A percentile compares a stretch with the other conserved stretches of the same genome.
These are phyloP conservation scores for Chelonus insularis DNA, from an alignment of 1,140 invertebrate species.

Conservation along the genomic window DNA sequence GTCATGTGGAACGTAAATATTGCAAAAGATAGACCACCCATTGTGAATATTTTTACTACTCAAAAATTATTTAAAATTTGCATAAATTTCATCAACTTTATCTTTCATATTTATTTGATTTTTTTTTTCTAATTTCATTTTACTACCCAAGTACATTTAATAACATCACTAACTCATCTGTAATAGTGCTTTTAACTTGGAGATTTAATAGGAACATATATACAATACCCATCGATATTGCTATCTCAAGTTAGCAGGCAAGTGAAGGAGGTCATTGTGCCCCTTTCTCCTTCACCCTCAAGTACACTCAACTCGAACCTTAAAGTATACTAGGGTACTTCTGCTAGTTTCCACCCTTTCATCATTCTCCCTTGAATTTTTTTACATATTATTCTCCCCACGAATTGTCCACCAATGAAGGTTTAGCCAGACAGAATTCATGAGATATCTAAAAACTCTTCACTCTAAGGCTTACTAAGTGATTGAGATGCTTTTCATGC, in stretches of 20 bases:
- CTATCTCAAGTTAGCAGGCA: neutral
- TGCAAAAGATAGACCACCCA: constrained; percentile 20
- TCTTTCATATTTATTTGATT: no score
- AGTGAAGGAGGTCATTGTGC: constrained; percentile 16
- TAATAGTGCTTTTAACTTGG: no score
- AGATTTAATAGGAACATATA: no score
- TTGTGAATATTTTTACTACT: constrained; percentile 15
- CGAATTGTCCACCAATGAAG: neutral
- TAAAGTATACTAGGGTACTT: neutral
- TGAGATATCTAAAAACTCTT: no score
- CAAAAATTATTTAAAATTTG: neutral
- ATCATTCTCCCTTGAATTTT: neutral
- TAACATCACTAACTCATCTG: no score
- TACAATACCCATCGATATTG: no score
- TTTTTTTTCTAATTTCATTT: no score
- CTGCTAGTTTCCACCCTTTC: neutral
- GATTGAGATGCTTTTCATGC: no score
- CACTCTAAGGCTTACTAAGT: no score
- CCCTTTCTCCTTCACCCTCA: neutral
- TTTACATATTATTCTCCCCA: neutral
- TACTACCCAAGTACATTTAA: no score
- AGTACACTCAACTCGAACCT: constrained; percentile 6
- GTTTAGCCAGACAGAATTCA: no score
- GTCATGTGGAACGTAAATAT: constrained; percentile 34
- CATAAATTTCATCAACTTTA: neutral